Evolutionary conservation across 2,888 invertebrate genomes (phyloP).

Genomic region (Cheilosia soror): DNA sequence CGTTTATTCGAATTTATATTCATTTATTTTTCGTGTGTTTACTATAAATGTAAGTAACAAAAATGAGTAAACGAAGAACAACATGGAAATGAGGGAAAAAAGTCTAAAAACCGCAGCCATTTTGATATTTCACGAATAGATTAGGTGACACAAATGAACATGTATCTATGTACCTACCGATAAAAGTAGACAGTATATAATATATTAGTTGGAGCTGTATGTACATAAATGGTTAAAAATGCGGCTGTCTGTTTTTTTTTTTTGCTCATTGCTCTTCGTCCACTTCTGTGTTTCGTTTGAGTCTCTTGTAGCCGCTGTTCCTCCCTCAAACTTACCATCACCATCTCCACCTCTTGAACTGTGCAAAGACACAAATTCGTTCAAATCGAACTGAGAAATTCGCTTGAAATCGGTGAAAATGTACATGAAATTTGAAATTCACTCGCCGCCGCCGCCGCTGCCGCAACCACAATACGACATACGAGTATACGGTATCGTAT

Average conservation of each 20-base stretch:
- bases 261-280: constrained; percentile 64
- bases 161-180: constrained; percentile 33
- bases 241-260: constrained; percentile 35
- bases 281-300: constrained; percentile 60
- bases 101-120: constrained; percentile 62
- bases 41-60: background rate
- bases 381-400: constrained; percentile 72
- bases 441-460: constrained; percentile 29
- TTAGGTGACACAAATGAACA: constrained; percentile 69
- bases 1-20: constrained; percentile 4
- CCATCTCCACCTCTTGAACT: constrained; percentile 3
- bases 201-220: background rate
- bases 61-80: constrained; percentile 5
- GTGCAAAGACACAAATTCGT: constrained; percentile 53
- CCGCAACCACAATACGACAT: constrained; percentile 37
- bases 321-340: constrained; percentile 21
- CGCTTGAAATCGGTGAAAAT: constrained; percentile 70
- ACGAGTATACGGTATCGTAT: constrained; percentile 3
- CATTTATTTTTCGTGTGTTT: constrained; percentile 8
- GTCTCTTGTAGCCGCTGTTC: constrained; percentile 43
- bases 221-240: constrained; percentile 40
- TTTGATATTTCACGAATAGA: constrained; percentile 69
- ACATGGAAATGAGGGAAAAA: constrained; percentile 28
- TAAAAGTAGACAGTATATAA: constrained; percentile 26
- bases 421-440: constrained; percentile 69